phyloP scores from a whole-genome alignment of 2,113 vertebrate genomes.

The Pseudopodoces humilis region DNA sequence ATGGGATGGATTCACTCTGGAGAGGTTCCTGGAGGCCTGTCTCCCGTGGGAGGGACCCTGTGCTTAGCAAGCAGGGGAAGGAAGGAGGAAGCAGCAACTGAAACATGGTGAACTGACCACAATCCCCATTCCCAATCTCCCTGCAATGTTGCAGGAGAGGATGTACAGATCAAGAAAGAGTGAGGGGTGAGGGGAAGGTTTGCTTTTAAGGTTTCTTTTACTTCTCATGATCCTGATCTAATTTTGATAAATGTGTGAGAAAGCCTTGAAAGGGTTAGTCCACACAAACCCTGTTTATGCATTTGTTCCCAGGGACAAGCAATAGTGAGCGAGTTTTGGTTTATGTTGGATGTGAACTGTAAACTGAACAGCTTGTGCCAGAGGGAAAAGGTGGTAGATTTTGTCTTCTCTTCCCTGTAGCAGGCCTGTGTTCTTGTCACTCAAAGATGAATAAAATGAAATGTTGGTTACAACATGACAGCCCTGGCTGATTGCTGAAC shows the following conservation, averaged over 20 bases:
- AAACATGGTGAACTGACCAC: background rate
- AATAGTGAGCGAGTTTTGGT: background rate
- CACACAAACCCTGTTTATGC: background rate
- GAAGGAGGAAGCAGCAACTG: background rate
- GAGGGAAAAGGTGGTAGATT: background rate
- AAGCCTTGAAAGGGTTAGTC: background rate
- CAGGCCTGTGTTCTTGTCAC: fast-evolving
- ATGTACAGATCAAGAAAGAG: background rate
- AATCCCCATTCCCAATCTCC: background rate
- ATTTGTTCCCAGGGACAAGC: background rate
- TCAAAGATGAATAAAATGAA: background rate
- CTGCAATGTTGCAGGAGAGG: background rate
- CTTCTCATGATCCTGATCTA: background rate
- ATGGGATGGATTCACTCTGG: background rate
- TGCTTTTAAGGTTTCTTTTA: background rate
- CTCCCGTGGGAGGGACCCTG: fast-evolving
- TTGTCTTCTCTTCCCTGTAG: background rate
- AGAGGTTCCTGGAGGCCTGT: background rate
- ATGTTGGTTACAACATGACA: background rate
- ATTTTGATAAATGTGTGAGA: background rate
- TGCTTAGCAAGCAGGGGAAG: background rate
- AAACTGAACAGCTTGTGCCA: background rate
- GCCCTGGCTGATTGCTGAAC: background rate
- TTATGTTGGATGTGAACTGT: background rate
- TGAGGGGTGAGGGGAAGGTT: background rate